Conservation (phyloP, 2,113 vertebrate genomes). For the Tympanuchus pallidicinctus region DNA sequence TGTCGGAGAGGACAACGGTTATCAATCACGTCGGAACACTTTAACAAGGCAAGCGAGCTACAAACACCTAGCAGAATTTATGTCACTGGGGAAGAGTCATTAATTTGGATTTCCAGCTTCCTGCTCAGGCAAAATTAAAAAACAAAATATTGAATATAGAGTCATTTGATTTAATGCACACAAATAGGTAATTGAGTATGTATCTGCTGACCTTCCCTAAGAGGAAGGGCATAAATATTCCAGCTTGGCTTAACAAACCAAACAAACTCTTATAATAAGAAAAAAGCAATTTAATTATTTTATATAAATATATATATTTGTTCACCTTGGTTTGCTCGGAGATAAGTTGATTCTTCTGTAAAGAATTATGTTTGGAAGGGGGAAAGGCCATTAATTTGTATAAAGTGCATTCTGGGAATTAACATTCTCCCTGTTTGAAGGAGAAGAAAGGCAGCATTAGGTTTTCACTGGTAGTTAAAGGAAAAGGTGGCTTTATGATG, state of each 20-base stretch:
- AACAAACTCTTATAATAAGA: conserved; percentile 52
- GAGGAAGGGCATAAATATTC: conserved; percentile 73
- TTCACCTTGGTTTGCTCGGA: conserved; percentile 27
- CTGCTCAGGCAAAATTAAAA: conserved; percentile 76
- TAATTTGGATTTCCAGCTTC: conserved; percentile 74
- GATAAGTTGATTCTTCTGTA: conserved; percentile 20
- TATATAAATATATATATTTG: not conserved
- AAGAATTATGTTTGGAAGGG: conserved; percentile 24
- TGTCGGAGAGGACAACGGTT: conserved; percentile 1
- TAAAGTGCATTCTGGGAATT: conserved; percentile 40
- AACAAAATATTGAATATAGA: conserved; percentile 76
- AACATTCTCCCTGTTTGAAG: not conserved
- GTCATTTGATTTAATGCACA: conserved; percentile 62
- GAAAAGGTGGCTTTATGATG: not conserved
- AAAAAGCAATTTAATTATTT: conserved; percentile 54
- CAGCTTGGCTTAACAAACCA: conserved; percentile 57
- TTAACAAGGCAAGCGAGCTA: conserved; percentile 49
- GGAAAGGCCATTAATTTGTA: conserved; percentile 44
- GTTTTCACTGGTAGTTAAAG: not conserved
- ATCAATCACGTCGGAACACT: conserved; percentile 67
- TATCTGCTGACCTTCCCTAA: conserved; percentile 69
- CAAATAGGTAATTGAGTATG: conserved; percentile 64
- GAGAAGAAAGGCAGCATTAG: not conserved
- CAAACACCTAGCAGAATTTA: conserved; percentile 62
- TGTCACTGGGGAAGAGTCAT: conserved; percentile 66